Evolutionary conservation across 2,797 vertebrate genomes (phyloP).

Genomic region (Tenualosa ilisha): DNA sequence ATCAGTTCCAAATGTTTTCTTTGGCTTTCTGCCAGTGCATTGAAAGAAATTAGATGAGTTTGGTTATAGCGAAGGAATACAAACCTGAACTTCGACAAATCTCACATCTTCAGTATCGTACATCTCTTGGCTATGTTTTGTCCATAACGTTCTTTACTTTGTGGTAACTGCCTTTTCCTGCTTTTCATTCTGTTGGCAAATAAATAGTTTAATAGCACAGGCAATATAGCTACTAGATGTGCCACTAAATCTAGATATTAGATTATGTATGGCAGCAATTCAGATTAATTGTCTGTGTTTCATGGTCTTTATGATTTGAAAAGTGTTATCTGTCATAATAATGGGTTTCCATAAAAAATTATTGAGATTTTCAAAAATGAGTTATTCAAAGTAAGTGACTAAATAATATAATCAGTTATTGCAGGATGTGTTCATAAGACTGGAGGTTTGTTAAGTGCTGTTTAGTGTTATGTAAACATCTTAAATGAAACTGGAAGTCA

Average conservation of each 20-base stretch:
- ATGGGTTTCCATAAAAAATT: background rate
- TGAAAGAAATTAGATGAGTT: background rate
- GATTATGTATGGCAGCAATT: background rate
- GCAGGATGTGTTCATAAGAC: background rate
- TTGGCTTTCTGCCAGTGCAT: background rate
- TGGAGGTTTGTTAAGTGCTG: background rate
- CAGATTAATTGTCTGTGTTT: background rate
- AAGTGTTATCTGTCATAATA: background rate
- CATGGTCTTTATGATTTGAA: background rate
- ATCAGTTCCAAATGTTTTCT: background rate
- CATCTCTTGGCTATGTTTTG: background rate
- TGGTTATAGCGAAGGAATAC: background rate
- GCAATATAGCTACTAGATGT: background rate
- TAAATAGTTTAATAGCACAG: too few species aligned
- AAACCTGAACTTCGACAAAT: background rate
- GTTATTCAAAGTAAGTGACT: background rate
- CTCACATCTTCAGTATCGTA: background rate
- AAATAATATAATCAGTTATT: background rate
- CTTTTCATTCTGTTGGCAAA: background rate
- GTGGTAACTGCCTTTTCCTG: background rate
- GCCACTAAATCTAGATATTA: background rate
- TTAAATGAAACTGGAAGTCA: constrained; percentile 56
- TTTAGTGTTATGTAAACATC: constrained; percentile 46
- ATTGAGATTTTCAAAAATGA: too few species aligned
- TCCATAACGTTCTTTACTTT: background rate